Evolutionary conservation across 1,140 invertebrate species (phyloP).

Genomic region (Apolygus lucorum): DNA sequence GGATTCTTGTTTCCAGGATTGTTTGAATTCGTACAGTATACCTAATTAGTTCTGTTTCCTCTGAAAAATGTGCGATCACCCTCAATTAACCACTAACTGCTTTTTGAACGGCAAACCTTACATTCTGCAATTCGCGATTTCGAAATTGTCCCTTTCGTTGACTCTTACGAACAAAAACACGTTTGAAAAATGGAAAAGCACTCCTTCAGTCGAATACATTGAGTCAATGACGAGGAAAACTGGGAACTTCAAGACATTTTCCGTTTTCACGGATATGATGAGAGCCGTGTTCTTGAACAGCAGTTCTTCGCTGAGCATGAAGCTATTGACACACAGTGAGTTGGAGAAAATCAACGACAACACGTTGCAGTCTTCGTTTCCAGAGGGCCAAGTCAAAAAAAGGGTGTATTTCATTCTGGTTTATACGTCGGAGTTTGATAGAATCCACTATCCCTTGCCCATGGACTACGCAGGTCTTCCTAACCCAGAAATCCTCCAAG

Average conservation of each 20-base stretch:
- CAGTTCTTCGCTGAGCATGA: constrained; percentile 2
- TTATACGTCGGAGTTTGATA: constrained; percentile 25
- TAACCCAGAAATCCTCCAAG: constrained; percentile 31
- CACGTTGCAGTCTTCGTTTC: neutral
- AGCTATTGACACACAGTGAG: constrained; percentile 14
- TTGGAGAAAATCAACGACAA: neutral
- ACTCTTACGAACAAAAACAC: constrained; percentile 17
- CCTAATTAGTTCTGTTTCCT: too few relatives aligned
- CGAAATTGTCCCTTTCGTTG: neutral
- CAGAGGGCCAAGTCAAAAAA: neutral
- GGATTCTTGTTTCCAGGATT: too few relatives aligned
- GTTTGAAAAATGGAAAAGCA: constrained; percentile 21
- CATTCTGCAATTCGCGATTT: neutral
- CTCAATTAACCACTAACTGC: neutral
- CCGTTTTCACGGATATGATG: constrained; percentile 15
- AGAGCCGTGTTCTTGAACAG: constrained; percentile 13
- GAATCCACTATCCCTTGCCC: constrained; percentile 35
- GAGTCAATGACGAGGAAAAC: constrained; percentile 20
- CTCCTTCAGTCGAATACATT: constrained; percentile 3
- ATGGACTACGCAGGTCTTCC: constrained; percentile 33
- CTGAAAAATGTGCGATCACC: neutral
- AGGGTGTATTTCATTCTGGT: constrained; percentile 18
- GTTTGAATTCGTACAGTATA: too few relatives aligned
- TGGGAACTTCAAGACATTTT: constrained; percentile 19
- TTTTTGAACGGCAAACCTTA: neutral